A percentile compares a stretch with the other conserved stretches of the same genome.
These are phyloP conservation scores for Drosophila bipectinata DNA, from an alignment of 1,140 invertebrate genomes.

Conservation along the genomic window DNA sequence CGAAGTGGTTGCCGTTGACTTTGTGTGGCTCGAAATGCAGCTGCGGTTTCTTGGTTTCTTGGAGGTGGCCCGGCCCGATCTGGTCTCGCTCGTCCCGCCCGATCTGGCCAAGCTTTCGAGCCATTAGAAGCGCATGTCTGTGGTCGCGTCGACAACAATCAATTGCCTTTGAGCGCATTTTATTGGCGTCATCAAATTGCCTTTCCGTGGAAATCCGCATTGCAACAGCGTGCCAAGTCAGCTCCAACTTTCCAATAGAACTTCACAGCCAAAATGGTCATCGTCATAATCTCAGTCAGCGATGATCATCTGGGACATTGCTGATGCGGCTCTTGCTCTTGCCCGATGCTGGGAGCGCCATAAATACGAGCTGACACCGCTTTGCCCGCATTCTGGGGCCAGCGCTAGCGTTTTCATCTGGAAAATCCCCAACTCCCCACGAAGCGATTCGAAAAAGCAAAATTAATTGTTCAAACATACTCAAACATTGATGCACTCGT, in stretches of 20 bases:
- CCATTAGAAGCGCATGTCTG: conserved; percentile 78
- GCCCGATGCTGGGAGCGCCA: conserved; percentile 44
- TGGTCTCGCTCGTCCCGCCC: background rate
- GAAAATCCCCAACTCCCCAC: conserved; percentile 55
- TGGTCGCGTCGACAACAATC: conserved; percentile 68
- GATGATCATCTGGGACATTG: conserved; percentile 40
- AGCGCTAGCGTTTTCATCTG: conserved; percentile 34
- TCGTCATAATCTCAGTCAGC: conserved; percentile 45
- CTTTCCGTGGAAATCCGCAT: conserved; percentile 68
- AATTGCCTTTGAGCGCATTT: conserved; percentile 79
- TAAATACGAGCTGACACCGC: conserved; percentile 60
- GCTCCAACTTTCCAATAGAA: conserved; percentile 69
- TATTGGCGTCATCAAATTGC: conserved; percentile 78
- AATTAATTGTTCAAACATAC: conserved; percentile 80
- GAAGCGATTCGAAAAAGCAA: conserved; percentile 66
- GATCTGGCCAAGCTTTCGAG: conserved; percentile 24
- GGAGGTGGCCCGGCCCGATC: conserved; percentile 38
- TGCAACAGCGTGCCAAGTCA: conserved; percentile 17
- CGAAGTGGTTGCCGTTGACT: conserved; percentile 21
- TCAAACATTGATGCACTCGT: conserved; percentile 49
- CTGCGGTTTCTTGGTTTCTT: conserved; percentile 40
- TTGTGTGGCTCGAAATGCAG: conserved; percentile 46
- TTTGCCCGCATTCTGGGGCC: conserved; percentile 70
- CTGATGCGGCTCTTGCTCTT: background rate
- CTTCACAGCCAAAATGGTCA: conserved; percentile 68